Conservation (phyloP, 2,888 invertebrate species). For the Ochlodes sylvanus region DNA sequence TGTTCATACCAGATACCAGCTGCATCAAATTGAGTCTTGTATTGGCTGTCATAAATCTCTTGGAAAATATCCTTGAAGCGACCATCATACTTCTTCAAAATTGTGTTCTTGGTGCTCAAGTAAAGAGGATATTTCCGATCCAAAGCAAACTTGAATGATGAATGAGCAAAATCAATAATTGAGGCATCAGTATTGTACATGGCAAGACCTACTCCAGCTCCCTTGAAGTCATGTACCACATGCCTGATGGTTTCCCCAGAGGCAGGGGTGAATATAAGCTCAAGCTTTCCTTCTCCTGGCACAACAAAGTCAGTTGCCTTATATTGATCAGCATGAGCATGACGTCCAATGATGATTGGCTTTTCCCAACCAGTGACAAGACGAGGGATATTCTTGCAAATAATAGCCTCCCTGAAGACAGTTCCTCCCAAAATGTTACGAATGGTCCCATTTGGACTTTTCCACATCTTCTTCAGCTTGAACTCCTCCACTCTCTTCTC, state of each 20-base stretch:
- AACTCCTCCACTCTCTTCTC: constrained; percentile 97
- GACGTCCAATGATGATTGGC: constrained; percentile 99
- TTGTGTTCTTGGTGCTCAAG: constrained; percentile 98
- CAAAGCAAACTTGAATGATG: constrained; percentile 96
- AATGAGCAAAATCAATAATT: constrained; percentile 97
- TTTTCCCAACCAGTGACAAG: constrained; percentile 97
- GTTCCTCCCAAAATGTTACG: constrained; percentile 94
- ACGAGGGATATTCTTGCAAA: constrained; percentile 97
- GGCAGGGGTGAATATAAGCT: constrained; percentile 91
- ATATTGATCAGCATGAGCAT: constrained; percentile 99
- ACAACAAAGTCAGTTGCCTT: constrained; percentile 98
- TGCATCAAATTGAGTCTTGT: constrained; percentile 93
- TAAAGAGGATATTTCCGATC: constrained; percentile 94
- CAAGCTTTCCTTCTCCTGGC: constrained; percentile 94
- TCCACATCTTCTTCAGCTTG: constrained; percentile 95
- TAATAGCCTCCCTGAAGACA: constrained; percentile 94
- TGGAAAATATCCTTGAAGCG: constrained; percentile 99
- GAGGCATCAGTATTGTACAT: constrained; percentile 99
- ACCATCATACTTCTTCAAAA: constrained; percentile 98
- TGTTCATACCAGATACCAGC: constrained; percentile 99
- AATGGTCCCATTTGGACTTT: constrained; percentile 95
- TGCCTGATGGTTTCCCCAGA: constrained; percentile 88
- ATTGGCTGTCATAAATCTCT: constrained; percentile 95
- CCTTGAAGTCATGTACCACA: constrained; percentile 93
- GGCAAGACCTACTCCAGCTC: constrained; percentile 95